Evolutionary conservation across 2,797 vertebrate species (phyloP).

Genomic region (Sparus aurata): DNA sequence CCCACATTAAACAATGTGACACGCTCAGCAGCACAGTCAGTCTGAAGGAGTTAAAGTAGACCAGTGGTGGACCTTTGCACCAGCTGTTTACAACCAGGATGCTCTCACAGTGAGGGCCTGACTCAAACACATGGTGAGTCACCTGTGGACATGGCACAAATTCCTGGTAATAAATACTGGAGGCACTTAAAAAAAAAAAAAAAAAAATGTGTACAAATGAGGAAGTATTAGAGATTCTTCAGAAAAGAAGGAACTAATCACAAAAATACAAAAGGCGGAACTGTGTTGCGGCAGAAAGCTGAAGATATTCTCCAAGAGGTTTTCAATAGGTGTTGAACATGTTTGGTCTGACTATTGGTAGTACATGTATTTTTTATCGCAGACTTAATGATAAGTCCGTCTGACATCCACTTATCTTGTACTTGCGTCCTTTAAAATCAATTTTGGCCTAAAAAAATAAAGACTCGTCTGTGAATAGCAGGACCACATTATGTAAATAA

Average conservation of each 20-base stretch:
- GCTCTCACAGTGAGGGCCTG: neutral
- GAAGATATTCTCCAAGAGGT: neutral
- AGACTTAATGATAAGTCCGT: neutral
- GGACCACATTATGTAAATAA: neutral
- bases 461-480: no score
- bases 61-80: constrained; percentile 61
- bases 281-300: neutral
- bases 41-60: constrained; percentile 51
- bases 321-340: neutral
- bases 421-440: constrained; percentile 1
- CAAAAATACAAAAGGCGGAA: neutral
- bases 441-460: neutral
- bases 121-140: constrained; percentile 40
- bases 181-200: neutral
- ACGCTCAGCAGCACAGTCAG: constrained; percentile 3
- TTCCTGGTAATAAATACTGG: neutral
- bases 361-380: constrained; percentile 8
- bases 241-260: neutral
- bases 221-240: neutral
- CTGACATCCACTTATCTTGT: neutral
- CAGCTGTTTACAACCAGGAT: constrained; percentile 58
- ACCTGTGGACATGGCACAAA: constrained; percentile 27
- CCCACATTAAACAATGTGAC: neutral
- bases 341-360: neutral
- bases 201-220: neutral